Evolutionary conservation across 2,113 vertebrate genomes (phyloP).

Genomic region (Muntiacus reevesi): DNA sequence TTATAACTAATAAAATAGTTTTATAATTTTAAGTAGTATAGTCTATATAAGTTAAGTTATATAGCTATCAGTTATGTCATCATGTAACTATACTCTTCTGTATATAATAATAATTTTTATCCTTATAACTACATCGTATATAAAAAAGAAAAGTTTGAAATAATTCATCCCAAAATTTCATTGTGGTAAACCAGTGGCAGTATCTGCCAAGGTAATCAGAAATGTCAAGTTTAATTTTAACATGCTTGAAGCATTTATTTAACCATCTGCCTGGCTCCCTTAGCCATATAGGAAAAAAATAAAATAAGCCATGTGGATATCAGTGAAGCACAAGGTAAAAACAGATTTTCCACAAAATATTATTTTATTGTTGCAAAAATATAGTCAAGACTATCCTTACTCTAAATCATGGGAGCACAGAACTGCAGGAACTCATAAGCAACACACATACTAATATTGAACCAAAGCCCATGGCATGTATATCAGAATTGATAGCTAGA

Average conservation of each 20-base stretch:
- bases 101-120: neutral
- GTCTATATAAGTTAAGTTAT: neutral
- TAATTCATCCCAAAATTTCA: neutral
- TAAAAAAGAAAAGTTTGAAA: neutral
- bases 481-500: neutral
- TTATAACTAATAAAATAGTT: constrained; percentile 13
- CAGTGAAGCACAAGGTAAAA: neutral
- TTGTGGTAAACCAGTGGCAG: constrained; percentile 4
- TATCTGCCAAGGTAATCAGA: constrained; percentile 46
- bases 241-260: constrained; percentile 38
- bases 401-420: neutral
- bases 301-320: neutral
- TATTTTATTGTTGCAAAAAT: constrained; percentile 15
- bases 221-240: constrained; percentile 53
- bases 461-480: neutral
- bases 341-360: neutral
- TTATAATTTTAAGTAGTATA: neutral
- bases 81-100: neutral
- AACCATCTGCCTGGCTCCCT: constrained; percentile 27
- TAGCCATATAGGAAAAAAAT: neutral
- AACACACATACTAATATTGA: neutral
- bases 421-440: neutral
- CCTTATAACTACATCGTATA: neutral
- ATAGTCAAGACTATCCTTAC: neutral
- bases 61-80: neutral